Percentiles rank a stretch among this genome's conserved stretches.
Conservation (phyloP, 2,113 vertebrate genomes). For the Pseudorhombus dupliciocellatus region DNA sequence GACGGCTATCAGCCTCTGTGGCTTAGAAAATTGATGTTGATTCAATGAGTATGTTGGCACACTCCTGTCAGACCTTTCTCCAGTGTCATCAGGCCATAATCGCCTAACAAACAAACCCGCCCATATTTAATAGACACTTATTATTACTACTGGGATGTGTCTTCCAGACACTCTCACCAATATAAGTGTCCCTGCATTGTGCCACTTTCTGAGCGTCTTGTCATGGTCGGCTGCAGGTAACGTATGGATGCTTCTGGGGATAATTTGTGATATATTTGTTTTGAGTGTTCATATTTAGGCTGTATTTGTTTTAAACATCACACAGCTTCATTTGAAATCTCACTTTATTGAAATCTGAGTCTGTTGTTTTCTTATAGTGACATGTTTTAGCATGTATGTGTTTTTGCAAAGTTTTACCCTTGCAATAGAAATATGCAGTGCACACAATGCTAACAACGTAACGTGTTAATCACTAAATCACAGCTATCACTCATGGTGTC, state of each 20-base stretch:
- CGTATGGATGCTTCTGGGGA: background rate
- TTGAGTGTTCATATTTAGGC: no score
- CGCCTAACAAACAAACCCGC: background rate
- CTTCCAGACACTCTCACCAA: background rate
- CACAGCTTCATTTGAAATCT: no score
- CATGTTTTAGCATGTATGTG: background rate
- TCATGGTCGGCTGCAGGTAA: slow-evolving; percentile 12
- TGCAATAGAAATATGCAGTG: background rate
- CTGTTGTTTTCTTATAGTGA: background rate
- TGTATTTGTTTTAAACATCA: no score
- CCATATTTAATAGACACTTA: background rate
- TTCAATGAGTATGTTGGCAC: no score
- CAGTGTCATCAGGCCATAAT: background rate
- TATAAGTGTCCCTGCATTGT: slow-evolving; percentile 1
- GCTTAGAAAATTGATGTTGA: no score
- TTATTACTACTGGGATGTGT: background rate
- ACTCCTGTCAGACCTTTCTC: no score
- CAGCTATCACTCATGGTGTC: background rate
- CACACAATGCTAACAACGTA: no score
- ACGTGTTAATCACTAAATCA: background rate
- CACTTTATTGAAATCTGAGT: no score
- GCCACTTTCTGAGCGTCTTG: background rate
- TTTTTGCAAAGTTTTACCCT: background rate
- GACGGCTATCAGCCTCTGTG: no score
- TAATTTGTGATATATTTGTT: background rate